Base-by-base conservation (phyloP, 2,888 invertebrate genomes). In the Lepidochitona cinerea region DNA sequence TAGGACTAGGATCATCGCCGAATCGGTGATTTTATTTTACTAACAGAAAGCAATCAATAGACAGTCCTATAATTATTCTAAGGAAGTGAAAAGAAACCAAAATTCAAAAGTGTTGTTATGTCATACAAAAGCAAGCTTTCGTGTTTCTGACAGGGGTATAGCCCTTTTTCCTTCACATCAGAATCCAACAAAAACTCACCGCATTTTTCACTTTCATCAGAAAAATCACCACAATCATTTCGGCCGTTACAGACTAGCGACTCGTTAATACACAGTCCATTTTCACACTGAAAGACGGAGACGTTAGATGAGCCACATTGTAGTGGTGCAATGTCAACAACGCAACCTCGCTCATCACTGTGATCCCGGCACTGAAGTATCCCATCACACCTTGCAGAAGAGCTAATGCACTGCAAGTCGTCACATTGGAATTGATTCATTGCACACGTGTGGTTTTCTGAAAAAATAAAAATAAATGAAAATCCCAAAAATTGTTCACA, bases 301-400 rank as follows among this genome's bases (percentile, higher is more conserved):
- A 71, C 7, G 65, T 80, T 79, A n/a, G 53, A 7, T 29, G 35
- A 18, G 33, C 82, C 76, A 70, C 83, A 81, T 0, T 78, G 77
- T 4, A 52, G 75, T 12, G 68, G 72, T 12, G 70, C 49, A n/a
- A n/a, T n/a, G 4, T 53, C 36, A 3, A 77, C 75, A 9, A 35
- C n/a, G 71, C 89, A 89, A 67, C 78, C 72, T 9, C 49, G 29
- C 70, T 89, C 89, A 59, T 89, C 89, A 0, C 82, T 80, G 52
- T 81, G 76, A 66, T 87, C 86, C 0, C 74, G 71, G 69, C 87
- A 87, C 74, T 87, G 83, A 7, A 75, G 71, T 32, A 91, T 81
- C 92, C 94, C 94, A 92, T 96, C 93, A 89, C 96, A 96, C 2
- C 95, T 91, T 79, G 93, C 90, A 53, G 91, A 91, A 59, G 91